Percentiles rank a stretch among this genome's conserved stretches.
phyloP scores from a whole-genome alignment of 1,140 invertebrate species.

The Lasioglossum albipes region DNA sequence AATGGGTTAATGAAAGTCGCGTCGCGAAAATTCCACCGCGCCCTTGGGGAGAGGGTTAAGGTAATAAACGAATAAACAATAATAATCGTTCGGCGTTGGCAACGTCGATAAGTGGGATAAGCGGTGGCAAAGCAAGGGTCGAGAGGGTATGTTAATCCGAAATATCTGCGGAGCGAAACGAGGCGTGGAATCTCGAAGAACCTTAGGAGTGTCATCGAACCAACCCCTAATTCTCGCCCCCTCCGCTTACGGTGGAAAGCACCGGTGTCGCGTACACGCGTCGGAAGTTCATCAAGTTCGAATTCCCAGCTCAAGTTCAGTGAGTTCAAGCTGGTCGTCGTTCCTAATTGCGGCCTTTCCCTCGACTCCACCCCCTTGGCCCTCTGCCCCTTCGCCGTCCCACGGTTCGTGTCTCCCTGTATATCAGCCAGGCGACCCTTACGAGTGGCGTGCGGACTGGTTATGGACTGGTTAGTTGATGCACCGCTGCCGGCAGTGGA shows the following conservation, averaged over 20 bases:
- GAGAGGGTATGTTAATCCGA: too few relatives aligned
- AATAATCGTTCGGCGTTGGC: too few relatives aligned
- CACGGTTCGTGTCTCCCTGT: conserved; percentile 6
- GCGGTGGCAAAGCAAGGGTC: too few relatives aligned
- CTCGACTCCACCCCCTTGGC: background rate
- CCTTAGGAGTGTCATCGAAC: background rate
- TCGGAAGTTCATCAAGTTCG: conserved; percentile 31
- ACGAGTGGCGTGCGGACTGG: conserved; percentile 51
- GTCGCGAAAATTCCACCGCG: too few relatives aligned
- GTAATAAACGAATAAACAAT: too few relatives aligned
- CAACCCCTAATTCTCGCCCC: conserved; percentile 3
- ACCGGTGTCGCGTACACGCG: background rate
- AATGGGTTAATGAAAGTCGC: too few relatives aligned
- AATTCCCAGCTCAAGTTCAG: conserved; percentile 37
- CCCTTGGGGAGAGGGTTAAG: too few relatives aligned
- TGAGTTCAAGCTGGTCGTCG: conserved; percentile 19
- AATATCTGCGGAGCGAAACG: background rate
- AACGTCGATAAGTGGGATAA: too few relatives aligned
- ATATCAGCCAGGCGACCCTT: conserved; percentile 29
- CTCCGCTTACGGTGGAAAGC: background rate
- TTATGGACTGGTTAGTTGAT: conserved; percentile 61
- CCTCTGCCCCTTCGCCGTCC: background rate
- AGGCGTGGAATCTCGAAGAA: background rate
- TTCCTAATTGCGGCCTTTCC: conserved; percentile 26
- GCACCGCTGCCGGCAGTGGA: conserved; percentile 54